phyloP scores from a whole-genome alignment of 2,797 vertebrate species.

The Florisuga fusca region DNA sequence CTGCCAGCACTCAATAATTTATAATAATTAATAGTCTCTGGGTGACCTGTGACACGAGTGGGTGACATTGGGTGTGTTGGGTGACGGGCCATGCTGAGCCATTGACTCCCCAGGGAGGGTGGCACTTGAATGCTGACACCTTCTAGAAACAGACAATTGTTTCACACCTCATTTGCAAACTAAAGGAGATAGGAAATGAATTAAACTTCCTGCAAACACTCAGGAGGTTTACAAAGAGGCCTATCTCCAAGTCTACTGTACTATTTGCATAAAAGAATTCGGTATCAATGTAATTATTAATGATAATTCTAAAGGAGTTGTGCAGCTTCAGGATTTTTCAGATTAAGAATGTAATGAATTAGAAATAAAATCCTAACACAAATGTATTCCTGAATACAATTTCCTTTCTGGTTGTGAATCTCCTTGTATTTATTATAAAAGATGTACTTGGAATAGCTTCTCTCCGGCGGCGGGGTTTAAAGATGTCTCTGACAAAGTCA shows the following conservation, averaged over 20 bases:
- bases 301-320: constrained; percentile 71
- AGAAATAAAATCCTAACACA: constrained; percentile 72
- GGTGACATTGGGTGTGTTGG: neutral
- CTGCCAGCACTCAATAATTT: neutral
- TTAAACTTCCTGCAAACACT: constrained; percentile 73
- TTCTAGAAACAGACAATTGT: constrained; percentile 58
- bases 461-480: neutral
- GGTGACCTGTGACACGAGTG: neutral
- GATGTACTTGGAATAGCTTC: constrained; percentile 1
- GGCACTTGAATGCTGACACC: constrained; percentile 47
- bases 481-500: constrained; percentile 15
- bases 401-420: constrained; percentile 60
- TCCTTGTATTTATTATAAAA: constrained; percentile 37
- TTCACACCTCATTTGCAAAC: constrained; percentile 75
- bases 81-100: neutral
- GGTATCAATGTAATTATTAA: constrained; percentile 76
- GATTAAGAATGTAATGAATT: constrained; percentile 75
- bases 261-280: constrained; percentile 69
- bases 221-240: constrained; percentile 67
- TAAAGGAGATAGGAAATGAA: constrained; percentile 73
- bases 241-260: constrained; percentile 73
- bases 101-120: neutral
- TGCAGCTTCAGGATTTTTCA: constrained; percentile 75
- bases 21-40: constrained; percentile 14
- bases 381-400: constrained; percentile 66